These are phyloP conservation scores for Parelbella ahira DNA, from an alignment of 2,888 invertebrate species.

Conservation along the genomic window DNA sequence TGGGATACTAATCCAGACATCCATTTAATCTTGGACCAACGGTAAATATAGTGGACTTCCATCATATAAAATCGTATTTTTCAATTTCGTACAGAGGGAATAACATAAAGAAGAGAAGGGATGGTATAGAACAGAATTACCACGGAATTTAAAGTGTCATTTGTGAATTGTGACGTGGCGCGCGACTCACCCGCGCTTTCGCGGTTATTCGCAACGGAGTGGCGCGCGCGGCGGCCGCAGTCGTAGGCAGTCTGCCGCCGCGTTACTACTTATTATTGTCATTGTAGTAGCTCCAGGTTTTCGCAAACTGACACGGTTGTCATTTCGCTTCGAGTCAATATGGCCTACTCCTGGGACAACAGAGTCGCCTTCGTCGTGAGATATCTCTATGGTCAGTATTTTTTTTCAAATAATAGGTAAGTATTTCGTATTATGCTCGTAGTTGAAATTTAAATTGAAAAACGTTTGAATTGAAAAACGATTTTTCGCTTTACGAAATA, in stretches of 20 bases:
- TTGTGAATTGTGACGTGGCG: slow-evolving; percentile 8
- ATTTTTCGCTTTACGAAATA: too few species aligned
- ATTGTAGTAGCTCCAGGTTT: background rate
- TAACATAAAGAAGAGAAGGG: too few species aligned
- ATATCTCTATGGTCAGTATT: slow-evolving; percentile 88
- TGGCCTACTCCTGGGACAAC: slow-evolving; percentile 93
- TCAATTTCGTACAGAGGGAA: too few species aligned
- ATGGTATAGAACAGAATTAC: too few species aligned
- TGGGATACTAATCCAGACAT: too few species aligned
- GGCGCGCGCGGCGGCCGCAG: slow-evolving; percentile 56
- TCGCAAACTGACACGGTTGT: slow-evolving; percentile 8
- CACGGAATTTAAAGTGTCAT: slow-evolving; percentile 9
- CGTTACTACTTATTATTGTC: slow-evolving; percentile 26
- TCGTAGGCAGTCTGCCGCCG: slow-evolving; percentile 48
- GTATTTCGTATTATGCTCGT: too few species aligned
- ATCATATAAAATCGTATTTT: too few species aligned
- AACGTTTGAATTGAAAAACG: too few species aligned
- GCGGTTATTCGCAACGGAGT: slow-evolving; percentile 16
- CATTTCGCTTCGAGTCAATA: slow-evolving; percentile 39
- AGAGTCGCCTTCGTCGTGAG: slow-evolving; percentile 90
- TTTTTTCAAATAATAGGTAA: too few species aligned
- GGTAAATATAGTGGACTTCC: too few species aligned
- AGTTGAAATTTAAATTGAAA: too few species aligned
- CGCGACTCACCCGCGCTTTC: slow-evolving; percentile 7
- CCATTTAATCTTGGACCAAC: too few species aligned